Base-by-base conservation (phyloP, 2,113 vertebrate species). In the Oreochromis tanganicae region DNA sequence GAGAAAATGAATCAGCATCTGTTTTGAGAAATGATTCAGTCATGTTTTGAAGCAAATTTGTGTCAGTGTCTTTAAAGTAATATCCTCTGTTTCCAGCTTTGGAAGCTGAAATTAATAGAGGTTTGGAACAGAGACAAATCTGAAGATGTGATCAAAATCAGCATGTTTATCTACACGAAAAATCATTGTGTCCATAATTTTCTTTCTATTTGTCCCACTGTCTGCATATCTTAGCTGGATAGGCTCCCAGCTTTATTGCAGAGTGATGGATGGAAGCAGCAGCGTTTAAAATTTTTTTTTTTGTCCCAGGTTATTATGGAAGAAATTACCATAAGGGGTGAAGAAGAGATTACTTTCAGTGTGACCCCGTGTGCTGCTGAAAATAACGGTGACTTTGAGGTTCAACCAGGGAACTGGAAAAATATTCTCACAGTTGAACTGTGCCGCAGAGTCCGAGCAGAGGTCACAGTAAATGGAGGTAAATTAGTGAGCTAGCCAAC, bases 381-480 rank as follows among this genome's bases (percentile, higher is more conserved):
- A 80, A 66, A 54, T 6, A 41, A 7, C 6, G 4, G 54, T 17
- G 36, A 59, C 66, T 19, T 14, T 61, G n/a, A 43, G 27, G 11
- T n/a, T 63, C 9, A 17, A 56, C n/a, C 46, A 27, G 50, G 9
- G 24, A 43, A 17, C 61, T 52, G 80, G 19, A 24, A 32, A 68
- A 52, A 55, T 12, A 29, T 14, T 21, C 21, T 50, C 16, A n/a
- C 36, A 43, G 59, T 17, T 85, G 73, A 87, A 48, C 29, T 27
- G 57, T 11, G 55, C 78, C 3, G 81, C 41, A 12, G 43, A 85
- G 24, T 12, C 56, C 10, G 82, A 79, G 73, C 50, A 24, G 57
- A 85, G 91, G 84, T 87, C 82, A 57, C 50, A 36, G 82, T 79
- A 75, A 88, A 92, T 89, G 79, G 89, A 54, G 34, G 32, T 43